These are phyloP conservation scores for Maniola hyperantus DNA, from an alignment of 2,888 invertebrate species.

Conservation along the genomic window DNA sequence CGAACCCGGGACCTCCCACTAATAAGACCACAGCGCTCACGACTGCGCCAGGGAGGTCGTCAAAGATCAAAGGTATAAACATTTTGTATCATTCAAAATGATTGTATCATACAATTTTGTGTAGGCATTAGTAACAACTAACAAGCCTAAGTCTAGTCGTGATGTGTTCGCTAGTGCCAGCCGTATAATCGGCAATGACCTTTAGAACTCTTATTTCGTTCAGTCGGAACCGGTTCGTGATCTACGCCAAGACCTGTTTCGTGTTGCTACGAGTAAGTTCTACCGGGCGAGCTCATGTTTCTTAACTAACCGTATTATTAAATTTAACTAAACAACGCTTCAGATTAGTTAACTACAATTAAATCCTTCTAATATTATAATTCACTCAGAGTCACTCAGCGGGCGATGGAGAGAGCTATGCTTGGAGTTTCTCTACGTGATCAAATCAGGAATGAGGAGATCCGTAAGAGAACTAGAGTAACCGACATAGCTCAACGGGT, in stretches of 20 bases:
- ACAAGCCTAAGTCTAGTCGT: constrained; percentile 26
- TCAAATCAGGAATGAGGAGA: too few relatives aligned
- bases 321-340: constrained; percentile 34
- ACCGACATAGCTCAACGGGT: too few relatives aligned
- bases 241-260: constrained; percentile 46
- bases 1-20: too few relatives aligned
- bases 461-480: too few relatives aligned
- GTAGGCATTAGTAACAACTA: neutral
- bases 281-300: constrained; percentile 41
- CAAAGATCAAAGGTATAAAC: too few relatives aligned
- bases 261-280: constrained; percentile 37
- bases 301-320: constrained; percentile 41
- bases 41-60: too few relatives aligned
- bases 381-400: too few relatives aligned
- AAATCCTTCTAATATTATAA: too few relatives aligned
- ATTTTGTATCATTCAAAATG: neutral
- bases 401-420: too few relatives aligned
- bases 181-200: constrained; percentile 51
- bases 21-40: too few relatives aligned
- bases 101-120: neutral
- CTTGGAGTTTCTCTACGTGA: too few relatives aligned
- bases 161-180: constrained; percentile 28
- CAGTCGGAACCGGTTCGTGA: constrained; percentile 49
- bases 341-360: constrained; percentile 9
- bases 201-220: constrained; percentile 53